phyloP scores from a whole-genome alignment of 2,113 vertebrate genomes.

The Porphyrio hochstetteri region DNA sequence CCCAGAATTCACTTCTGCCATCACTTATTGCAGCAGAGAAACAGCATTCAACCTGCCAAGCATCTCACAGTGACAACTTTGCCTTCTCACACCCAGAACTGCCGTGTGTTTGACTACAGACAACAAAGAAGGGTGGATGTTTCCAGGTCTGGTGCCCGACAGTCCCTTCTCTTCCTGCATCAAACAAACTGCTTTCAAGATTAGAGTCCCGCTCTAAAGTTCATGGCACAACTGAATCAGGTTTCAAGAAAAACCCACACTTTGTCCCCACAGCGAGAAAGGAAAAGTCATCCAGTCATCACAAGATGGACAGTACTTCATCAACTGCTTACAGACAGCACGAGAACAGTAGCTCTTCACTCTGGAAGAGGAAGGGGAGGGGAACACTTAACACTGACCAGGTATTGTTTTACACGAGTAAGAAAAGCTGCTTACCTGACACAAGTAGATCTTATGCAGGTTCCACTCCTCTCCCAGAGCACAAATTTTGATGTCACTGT shows the following conservation, averaged over 20 bases:
- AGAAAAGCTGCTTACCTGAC: slow-evolving; percentile 82
- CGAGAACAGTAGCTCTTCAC: not conserved
- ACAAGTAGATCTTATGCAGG: slow-evolving; percentile 95
- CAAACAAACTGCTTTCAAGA: not conserved
- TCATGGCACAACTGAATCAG: fast-evolving
- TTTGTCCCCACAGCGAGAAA: not conserved
- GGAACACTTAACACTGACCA: not conserved
- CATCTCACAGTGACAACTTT: not conserved
- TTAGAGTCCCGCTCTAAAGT: not conserved
- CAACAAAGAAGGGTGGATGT: fast-evolving
- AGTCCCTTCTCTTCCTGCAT: not conserved
- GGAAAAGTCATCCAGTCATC: not conserved
- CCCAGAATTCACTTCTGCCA: fast-evolving
- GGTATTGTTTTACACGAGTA: fast-evolving
- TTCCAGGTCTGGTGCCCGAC: not conserved
- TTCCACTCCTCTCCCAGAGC: slow-evolving; percentile 96
- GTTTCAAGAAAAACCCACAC: fast-evolving
- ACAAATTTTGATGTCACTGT: slow-evolving; percentile 94
- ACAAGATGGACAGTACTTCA: too few relatives aligned
- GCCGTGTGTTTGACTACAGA: not conserved
- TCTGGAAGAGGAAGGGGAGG: fast-evolving
- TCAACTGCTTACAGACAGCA: too few relatives aligned
- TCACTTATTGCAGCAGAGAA: not conserved
- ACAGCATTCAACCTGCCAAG: not conserved
- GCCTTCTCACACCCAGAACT: not conserved